Base-by-base conservation (phyloP, 2,888 invertebrate species). In the Emmelina monodactyla region DNA sequence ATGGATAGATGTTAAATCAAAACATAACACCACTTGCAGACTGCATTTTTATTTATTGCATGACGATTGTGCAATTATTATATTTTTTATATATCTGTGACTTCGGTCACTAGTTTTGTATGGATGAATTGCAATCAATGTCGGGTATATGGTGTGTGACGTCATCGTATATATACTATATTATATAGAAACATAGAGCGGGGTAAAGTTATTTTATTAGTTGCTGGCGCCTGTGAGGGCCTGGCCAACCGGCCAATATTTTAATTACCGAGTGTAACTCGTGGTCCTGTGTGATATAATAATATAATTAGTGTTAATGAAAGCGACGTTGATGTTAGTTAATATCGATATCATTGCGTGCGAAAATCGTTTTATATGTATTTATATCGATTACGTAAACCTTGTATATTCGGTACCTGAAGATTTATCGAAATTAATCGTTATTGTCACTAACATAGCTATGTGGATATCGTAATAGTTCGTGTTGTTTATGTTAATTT, bases 391-490 rank as follows among this genome's bases (percentile, higher is more conserved):
- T 10, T 3, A 25, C n/a, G n/a, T n/a, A n/a, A n/a, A n/a, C n/a
- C n/a, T 25, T 25, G 25, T 25, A 25, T 58, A 51, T 58, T 68
- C 66, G 75, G 76, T 76, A 76, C 76, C 76, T 78, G 73, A 76
- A 53, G 29, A 48, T 57, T 55, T 57, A 62, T 62, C 53, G 51
- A 63, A 64, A 62, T 54, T 39, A 34, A 42, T 42, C 48, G 50
- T 47, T 40, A 47, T 49, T 51, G 47, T 47, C 45, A 45, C 41
- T 37, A n/a, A n/a, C n/a, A n/a, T n/a, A 43, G 35, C 37, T 33
- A 41, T 45, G 42, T 41, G 40, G 34, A 37, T 19, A 6, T 19
- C 9, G 9, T 19, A 6, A 6, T 19, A 6, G 9, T 19, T 19
- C n/a, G 19, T 19, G 19, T 19, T 6, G 19, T 19, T 19, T 5